A percentile compares a stretch with the other conserved stretches of the same genome.
phyloP scores from a whole-genome alignment of 2,797 vertebrate genomes.

The Scomberomorus guttatus region DNA sequence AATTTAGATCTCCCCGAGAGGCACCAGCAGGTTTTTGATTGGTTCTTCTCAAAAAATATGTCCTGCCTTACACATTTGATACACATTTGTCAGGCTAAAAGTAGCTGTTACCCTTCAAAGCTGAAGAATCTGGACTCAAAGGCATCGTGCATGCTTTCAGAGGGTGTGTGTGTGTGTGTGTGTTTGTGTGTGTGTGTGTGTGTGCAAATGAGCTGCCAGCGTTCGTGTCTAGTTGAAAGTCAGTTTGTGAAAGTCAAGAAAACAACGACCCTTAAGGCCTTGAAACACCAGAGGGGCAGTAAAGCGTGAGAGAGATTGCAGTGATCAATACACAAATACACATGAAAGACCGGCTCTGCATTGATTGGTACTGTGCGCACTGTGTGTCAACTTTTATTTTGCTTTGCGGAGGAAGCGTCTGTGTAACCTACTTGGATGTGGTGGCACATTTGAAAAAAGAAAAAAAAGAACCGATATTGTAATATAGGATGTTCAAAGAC shows the following conservation, averaged over 20 bases:
- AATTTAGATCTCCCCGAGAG: too few relatives aligned
- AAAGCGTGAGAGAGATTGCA: constrained; percentile 54
- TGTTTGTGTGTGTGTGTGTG: not conserved
- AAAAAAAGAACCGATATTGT: constrained; percentile 1
- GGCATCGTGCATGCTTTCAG: not conserved
- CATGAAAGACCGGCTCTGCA: constrained; percentile 39
- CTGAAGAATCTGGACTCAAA: not conserved
- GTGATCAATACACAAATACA: constrained; percentile 66
- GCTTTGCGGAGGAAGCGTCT: constrained; percentile 34
- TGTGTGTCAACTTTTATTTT: constrained; percentile 47
- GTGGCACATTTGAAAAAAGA: constrained; percentile 14
- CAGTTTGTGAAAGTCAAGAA: constrained; percentile 54
- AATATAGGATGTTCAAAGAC: constrained; percentile 43
- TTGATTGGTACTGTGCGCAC: constrained; percentile 40
- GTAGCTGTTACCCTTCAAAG: not conserved
- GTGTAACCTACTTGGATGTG: constrained; percentile 39
- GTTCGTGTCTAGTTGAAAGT: constrained; percentile 52
- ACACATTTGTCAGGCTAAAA: not conserved
- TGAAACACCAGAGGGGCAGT: constrained; percentile 48
- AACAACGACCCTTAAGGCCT: constrained; percentile 58
- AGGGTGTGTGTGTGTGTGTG: not conserved
- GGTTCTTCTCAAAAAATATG: not conserved
- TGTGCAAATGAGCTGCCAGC: not conserved
- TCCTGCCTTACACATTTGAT: not conserved
- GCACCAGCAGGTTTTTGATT: too few relatives aligned